Evolutionary conservation across 2,797 vertebrate species (phyloP).

Genomic region (Molossus alvarezi): DNA sequence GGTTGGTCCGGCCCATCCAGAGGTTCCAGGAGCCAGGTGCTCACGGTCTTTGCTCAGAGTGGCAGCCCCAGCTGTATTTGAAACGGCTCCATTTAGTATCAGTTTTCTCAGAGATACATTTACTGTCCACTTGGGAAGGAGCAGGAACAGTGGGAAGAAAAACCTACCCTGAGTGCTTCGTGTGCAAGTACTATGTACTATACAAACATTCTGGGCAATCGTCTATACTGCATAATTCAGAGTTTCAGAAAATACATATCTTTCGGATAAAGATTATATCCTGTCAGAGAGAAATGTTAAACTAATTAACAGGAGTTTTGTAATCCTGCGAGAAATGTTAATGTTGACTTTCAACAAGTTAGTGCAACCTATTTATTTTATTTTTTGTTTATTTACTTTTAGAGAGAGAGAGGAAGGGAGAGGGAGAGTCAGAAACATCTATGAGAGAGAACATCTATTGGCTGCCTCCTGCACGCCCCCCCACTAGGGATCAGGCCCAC

Average conservation of each 20-base stretch:
- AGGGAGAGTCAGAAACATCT: too few relatives aligned
- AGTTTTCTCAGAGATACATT: background rate
- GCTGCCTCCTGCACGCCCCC: too few relatives aligned
- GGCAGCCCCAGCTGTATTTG: background rate
- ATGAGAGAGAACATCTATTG: too few relatives aligned
- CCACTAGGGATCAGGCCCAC: too few relatives aligned
- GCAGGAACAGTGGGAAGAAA: background rate
- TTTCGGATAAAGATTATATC: background rate
- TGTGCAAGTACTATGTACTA: background rate
- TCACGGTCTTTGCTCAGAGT: background rate
- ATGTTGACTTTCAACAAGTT: slow-evolving; percentile 13
- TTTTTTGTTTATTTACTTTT: too few relatives aligned
- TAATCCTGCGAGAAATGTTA: background rate
- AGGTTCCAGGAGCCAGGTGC: background rate
- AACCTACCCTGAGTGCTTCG: background rate
- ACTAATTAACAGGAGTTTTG: background rate
- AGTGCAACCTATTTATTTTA: background rate
- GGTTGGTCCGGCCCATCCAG: background rate
- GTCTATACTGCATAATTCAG: background rate
- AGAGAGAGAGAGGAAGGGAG: too few relatives aligned
- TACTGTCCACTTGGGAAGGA: slow-evolving; percentile 16
- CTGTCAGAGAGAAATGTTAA: background rate
- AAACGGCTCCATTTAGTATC: background rate
- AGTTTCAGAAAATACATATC: background rate
- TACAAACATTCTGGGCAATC: background rate